Conservation (phyloP, 2,888 invertebrate species). For the Amaurobius ferox region DNA sequence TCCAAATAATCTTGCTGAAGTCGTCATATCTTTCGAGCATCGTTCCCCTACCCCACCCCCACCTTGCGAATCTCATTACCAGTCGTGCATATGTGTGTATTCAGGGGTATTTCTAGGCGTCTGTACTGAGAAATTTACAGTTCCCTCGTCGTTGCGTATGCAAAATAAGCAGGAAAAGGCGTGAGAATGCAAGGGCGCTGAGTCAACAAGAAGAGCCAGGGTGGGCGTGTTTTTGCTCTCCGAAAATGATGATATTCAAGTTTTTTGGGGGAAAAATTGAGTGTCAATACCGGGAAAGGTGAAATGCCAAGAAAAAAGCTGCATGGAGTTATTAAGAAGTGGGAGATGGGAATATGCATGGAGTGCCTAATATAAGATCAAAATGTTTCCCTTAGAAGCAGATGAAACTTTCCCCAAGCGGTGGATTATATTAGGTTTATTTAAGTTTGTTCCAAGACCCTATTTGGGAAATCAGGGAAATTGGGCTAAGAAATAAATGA, state of each 20-base stretch:
- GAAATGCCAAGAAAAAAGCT: background rate
- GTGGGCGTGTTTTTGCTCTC: slow-evolving; percentile 12
- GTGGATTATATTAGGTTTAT: too few relatives aligned
- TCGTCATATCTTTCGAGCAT: slow-evolving; percentile 45
- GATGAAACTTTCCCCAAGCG: too few relatives aligned
- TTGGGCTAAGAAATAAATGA: too few relatives aligned
- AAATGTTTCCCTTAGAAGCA: too few relatives aligned
- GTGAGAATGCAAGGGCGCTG: slow-evolving; percentile 44
- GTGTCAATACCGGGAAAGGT: slow-evolving; percentile 42
- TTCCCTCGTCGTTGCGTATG: slow-evolving; percentile 62
- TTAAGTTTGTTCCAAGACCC: too few relatives aligned
- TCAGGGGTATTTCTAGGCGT: slow-evolving; percentile 37
- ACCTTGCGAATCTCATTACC: slow-evolving; percentile 63
- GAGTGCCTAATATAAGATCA: too few relatives aligned
- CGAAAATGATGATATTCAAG: slow-evolving; percentile 66
- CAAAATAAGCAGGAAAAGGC: slow-evolving; percentile 47
- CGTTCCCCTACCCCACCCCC: too few relatives aligned
- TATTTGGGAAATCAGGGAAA: too few relatives aligned
- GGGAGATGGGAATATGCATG: background rate
- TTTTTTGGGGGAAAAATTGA: slow-evolving; percentile 57
- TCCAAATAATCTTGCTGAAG: slow-evolving; percentile 69
- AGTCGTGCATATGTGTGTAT: slow-evolving; percentile 10
- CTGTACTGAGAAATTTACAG: slow-evolving; percentile 39
- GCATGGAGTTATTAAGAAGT: background rate
- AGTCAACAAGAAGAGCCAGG: slow-evolving; percentile 50